These are phyloP conservation scores for Odontesthes bonariensis DNA, from an alignment of 2,113 vertebrate species.

Conservation along the genomic window DNA sequence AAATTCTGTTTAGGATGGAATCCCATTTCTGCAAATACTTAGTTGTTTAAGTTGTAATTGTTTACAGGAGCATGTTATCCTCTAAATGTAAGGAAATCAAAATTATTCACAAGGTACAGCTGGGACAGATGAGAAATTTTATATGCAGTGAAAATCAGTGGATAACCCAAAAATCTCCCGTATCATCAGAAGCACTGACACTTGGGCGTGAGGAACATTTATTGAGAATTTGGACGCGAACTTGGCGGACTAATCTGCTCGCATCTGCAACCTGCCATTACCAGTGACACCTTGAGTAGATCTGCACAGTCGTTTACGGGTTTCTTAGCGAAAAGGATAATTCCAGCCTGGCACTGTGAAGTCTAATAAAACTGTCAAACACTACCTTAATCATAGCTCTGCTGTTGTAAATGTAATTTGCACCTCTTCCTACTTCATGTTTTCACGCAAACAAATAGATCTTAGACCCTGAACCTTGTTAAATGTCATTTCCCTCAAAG, in stretches of 20 bases:
- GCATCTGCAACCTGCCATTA: neutral
- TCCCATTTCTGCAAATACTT: too few relatives aligned
- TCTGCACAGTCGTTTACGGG: neutral
- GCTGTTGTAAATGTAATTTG: slow-evolving; percentile 21
- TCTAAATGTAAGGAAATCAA: neutral
- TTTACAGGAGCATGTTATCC: too few relatives aligned
- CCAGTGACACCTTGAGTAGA: neutral
- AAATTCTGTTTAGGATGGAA: too few relatives aligned
- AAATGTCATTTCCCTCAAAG: slow-evolving; percentile 25
- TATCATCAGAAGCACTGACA: neutral
- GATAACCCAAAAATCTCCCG: neutral
- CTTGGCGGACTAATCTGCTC: neutral
- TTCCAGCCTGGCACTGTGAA: neutral
- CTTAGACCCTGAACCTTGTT: slow-evolving; percentile 6
- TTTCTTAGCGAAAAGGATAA: slow-evolving; percentile 15
- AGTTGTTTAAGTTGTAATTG: too few relatives aligned
- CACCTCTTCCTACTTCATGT: neutral
- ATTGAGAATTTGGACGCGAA: neutral
- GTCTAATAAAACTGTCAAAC: slow-evolving; percentile 17
- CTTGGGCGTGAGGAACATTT: neutral
- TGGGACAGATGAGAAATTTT: neutral
- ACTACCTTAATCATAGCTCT: slow-evolving; percentile 4
- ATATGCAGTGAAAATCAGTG: neutral
- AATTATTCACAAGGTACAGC: neutral
- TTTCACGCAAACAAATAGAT: slow-evolving; percentile 8